phyloP scores from a whole-genome alignment of 1,140 invertebrate genomes.

The Subanguina moxae region DNA sequence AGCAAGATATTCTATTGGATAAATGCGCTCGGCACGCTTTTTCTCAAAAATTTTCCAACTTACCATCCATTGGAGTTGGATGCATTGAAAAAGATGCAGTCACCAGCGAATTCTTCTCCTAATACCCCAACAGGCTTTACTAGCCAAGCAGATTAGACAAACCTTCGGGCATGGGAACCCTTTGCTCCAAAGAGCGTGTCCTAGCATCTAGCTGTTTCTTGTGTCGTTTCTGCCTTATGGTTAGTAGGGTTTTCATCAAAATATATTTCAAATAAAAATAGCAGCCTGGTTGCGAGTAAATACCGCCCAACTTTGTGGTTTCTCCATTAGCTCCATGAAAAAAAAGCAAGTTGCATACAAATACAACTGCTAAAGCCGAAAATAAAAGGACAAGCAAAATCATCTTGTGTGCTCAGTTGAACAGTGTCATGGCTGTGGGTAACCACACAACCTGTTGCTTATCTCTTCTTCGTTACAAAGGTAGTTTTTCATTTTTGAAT shows the following conservation, averaged over 20 bases:
- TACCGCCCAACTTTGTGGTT: constrained; percentile 9
- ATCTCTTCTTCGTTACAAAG: too few relatives aligned
- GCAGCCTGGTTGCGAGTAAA: constrained; percentile 7
- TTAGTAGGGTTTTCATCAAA: not conserved
- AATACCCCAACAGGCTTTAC: not conserved
- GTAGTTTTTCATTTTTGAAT: too few relatives aligned
- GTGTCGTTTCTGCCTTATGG: constrained; percentile 6
- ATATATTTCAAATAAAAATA: constrained; percentile 20
- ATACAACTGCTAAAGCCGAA: too few relatives aligned
- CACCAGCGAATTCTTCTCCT: constrained; percentile 19
- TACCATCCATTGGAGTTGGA: constrained; percentile 46
- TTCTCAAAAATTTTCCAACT: too few relatives aligned
- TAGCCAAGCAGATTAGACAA: not conserved
- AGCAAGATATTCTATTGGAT: too few relatives aligned
- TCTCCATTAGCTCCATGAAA: not conserved
- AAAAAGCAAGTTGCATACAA: too few relatives aligned
- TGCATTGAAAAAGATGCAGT: constrained; percentile 50
- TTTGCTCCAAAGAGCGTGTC: not conserved
- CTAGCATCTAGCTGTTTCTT: constrained; percentile 1
- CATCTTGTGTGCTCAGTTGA: too few relatives aligned
- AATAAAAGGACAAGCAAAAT: too few relatives aligned
- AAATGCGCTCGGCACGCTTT: too few relatives aligned
- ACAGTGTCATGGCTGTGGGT: too few relatives aligned
- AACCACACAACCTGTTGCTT: too few relatives aligned
- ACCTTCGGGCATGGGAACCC: not conserved